Base-by-base conservation (phyloP, 2,113 vertebrate species). In the Oncorhynchus tshawytscha region DNA sequence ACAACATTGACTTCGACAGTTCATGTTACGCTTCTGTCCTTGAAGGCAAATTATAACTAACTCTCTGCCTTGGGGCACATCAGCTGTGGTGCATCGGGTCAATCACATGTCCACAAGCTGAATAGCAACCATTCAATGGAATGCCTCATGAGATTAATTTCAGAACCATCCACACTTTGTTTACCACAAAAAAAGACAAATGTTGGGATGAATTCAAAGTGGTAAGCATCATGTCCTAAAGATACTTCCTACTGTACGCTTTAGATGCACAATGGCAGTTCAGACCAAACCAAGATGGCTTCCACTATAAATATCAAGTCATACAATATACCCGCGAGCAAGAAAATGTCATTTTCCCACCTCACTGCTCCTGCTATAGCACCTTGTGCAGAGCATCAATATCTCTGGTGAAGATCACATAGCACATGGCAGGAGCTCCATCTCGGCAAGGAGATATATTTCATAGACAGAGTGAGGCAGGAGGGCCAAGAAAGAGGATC, bases 401-500 rank as follows among this genome's bases (percentile, higher is more conserved):
- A 90, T 88, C 82, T 49, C 70, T 29, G 64, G 54, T 78, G 81
- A 80, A 77, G 82, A 89, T 88, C 80, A 74, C 74, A 75, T 39
- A 72, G 60, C 69, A 80, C 29, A 80, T 81, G 80, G 76, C 84
- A 90, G 78, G 77, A 78, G 80, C 87, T 88, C 75, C 78, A 87
- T 87, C 16, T 54, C 15, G 80, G 76, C 79, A 81, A 54, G 74
- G 75, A 87, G 88, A 87, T 76, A 85, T 83, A 90, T 92, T 92
- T 89, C 90, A 80, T 77, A 87, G 90, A 88, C 84, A 89, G 86
- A 85, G 79, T 49, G 72, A 81, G 82, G 70, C 20, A 75, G 75
- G 75, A 77, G 81, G 80, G 72, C 78, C 8, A 5, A 34, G 34
- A 75, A 67, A 34, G 31, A 62, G 54, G 24, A 64, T 81, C 59